Evolutionary conservation across 2,888 invertebrate species (phyloP), one percentile per base, ranked within the genome.

Genomic region (Nomada ruficornis): DNA sequence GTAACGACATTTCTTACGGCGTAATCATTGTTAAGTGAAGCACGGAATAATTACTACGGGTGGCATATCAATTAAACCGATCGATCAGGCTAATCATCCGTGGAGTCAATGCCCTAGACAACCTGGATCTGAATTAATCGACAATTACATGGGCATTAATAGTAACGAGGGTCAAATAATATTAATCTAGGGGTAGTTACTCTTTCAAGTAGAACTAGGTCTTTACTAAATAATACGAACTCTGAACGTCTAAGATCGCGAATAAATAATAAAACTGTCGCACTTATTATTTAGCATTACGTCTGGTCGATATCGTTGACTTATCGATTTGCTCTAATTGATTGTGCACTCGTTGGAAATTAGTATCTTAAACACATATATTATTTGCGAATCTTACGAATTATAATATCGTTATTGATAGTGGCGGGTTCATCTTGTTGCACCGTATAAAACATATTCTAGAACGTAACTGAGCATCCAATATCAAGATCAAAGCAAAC

Each of bases 141-240:
- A 82, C 89, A 91, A 90, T 91, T 91, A 91, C 82, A 86, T 77
- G 86, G 62, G 77, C 77, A 90, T 90, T 90, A 91, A 89, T 90
- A 85, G 82, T 86, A 85, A 85, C 88, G 83, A 78, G 77, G 86
- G 80, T 86, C 83, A 85, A 88, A 88, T 85, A 76, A 77, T 80
- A 71, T 68, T 87, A 87, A 82, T 77, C 70, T 67, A 60, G 63
- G 70, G 70, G 63, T 83, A 82, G 82, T 77, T 73, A 73, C 52
- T 77, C 29, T 77, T 69, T 57, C 42, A 72, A 67, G 54, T 64
- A 68, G 72, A 82, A 82, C 60, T 82, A 82, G 76, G 57, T 69
- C 64, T 60, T 59, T 62, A 3, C 29, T 73, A 59, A 70, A 62
- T 52, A 42, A 80, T 62, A 47, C 54, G 73, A 20, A 29, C 23